Evolutionary conservation across 2,113 vertebrate species (phyloP).

Genomic region (Baryphthengus martii): DNA sequence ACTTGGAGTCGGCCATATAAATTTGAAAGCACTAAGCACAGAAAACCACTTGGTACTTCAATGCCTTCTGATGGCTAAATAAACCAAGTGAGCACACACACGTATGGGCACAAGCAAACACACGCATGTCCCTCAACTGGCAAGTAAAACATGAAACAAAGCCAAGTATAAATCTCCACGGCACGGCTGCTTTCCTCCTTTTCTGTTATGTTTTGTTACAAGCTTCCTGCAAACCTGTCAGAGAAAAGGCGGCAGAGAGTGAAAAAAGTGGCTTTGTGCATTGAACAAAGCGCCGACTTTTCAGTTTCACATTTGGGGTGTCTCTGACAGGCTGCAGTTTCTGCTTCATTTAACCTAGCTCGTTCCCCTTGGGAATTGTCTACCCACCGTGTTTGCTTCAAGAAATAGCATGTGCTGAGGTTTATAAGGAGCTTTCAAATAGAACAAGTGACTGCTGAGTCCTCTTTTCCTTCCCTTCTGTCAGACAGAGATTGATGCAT

Average conservation of each 20-base stretch:
- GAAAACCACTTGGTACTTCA: neutral
- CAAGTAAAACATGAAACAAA: neutral
- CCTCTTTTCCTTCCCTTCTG: neutral
- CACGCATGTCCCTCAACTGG: fast-evolving
- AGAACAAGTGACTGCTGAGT: neutral
- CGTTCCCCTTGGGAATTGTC: neutral
- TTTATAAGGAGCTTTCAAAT: neutral
- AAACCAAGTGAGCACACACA: neutral
- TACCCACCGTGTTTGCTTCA: neutral
- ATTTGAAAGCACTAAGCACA: neutral
- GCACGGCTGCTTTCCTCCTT: neutral
- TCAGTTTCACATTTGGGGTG: neutral
- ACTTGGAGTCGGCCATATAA: neutral
- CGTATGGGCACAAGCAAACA: fast-evolving
- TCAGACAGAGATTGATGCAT: neutral
- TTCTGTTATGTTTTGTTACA: neutral
- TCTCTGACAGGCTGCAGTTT: constrained; percentile 21
- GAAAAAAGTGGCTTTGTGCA: neutral
- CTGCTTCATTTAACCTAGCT: constrained; percentile 12
- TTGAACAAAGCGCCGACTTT: neutral
- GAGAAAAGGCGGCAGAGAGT: neutral
- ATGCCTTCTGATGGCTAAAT: neutral
- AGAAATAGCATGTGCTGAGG: neutral
- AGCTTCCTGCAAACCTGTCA: neutral
- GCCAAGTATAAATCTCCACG: neutral